Evolutionary conservation across 2,113 vertebrate species (phyloP).

Genomic region (Pipa parva): DNA sequence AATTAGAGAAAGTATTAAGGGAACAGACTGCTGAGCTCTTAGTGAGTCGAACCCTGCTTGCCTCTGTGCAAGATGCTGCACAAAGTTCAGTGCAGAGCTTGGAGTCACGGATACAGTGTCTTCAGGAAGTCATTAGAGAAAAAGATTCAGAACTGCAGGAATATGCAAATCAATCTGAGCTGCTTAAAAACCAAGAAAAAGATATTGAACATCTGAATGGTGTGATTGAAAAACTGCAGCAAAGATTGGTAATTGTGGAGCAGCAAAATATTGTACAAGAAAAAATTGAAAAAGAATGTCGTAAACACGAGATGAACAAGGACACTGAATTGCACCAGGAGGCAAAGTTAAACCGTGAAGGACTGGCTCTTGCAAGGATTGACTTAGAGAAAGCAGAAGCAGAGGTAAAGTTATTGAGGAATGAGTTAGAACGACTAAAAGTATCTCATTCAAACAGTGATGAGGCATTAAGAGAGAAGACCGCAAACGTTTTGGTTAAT

Average conservation of each 20-base stretch:
- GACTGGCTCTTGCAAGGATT: conserved; percentile 49
- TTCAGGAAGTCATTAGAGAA: conserved; percentile 61
- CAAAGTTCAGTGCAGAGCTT: conserved; percentile 52
- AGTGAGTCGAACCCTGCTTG: conserved; percentile 60
- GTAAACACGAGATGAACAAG: conserved; percentile 56
- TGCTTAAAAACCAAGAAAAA: conserved; percentile 57
- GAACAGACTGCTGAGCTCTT: conserved; percentile 58
- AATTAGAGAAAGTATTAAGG: conserved; percentile 51
- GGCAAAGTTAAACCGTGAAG: conserved; percentile 42
- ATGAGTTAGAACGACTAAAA: conserved; percentile 56
- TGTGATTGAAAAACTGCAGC: conserved; percentile 87
- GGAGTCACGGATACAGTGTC: conserved; percentile 59
- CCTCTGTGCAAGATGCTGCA: conserved; percentile 63
- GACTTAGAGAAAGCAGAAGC: conserved; percentile 70
- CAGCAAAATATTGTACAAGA: conserved; percentile 63
- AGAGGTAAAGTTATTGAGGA: conserved; percentile 60
- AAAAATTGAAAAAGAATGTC: conserved; percentile 55
- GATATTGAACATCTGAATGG: conserved; percentile 84
- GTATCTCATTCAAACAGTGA: conserved; percentile 33
- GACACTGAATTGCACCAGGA: conserved; percentile 51
- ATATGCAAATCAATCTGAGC: conserved; percentile 62
- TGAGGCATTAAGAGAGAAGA: conserved; percentile 57
- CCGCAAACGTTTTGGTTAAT: conserved; percentile 54
- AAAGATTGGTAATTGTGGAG: conserved; percentile 78
- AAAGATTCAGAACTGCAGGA: conserved; percentile 69